phyloP scores from a whole-genome alignment of 2,797 vertebrate species.

The Remorina albescens region DNA sequence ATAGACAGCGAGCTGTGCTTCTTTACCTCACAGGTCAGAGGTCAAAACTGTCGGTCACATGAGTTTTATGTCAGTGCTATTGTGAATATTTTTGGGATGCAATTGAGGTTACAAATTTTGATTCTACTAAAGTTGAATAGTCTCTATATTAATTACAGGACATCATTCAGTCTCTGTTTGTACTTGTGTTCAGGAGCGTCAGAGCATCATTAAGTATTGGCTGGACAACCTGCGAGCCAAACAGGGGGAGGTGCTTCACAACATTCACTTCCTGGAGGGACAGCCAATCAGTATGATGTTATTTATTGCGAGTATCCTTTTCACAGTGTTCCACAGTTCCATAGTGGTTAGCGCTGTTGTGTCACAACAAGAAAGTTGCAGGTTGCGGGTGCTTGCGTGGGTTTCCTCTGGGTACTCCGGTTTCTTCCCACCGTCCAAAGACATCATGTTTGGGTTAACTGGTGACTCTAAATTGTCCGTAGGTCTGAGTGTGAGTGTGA shows the following conservation, averaged over 20 bases:
- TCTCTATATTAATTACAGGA: neutral
- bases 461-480: too few species aligned
- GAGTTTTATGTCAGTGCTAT: neutral
- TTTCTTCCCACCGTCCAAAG: too few species aligned
- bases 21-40: conserved; percentile 93
- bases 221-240: conserved; percentile 93
- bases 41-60: neutral
- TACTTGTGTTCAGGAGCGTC: conserved; percentile 87
- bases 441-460: too few species aligned
- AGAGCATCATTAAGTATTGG: conserved; percentile 95
- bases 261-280: conserved; percentile 94
- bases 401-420: too few species aligned
- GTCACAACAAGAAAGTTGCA: too few species aligned
- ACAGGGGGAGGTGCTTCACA: conserved; percentile 93
- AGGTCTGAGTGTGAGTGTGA: too few species aligned
- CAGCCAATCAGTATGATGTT: conserved; percentile 92
- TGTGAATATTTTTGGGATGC: neutral
- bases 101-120: neutral
- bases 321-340: neutral
- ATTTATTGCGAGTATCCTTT: neutral
- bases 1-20: conserved; percentile 93
- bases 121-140: neutral
- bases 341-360: too few species aligned
- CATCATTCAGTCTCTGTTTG: neutral
- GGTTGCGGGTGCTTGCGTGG: too few species aligned